Percentiles rank a stretch among this genome's conserved stretches.
phyloP scores from a whole-genome alignment of 2,888 invertebrate genomes.

The Rhorus exstirpatorius region DNA sequence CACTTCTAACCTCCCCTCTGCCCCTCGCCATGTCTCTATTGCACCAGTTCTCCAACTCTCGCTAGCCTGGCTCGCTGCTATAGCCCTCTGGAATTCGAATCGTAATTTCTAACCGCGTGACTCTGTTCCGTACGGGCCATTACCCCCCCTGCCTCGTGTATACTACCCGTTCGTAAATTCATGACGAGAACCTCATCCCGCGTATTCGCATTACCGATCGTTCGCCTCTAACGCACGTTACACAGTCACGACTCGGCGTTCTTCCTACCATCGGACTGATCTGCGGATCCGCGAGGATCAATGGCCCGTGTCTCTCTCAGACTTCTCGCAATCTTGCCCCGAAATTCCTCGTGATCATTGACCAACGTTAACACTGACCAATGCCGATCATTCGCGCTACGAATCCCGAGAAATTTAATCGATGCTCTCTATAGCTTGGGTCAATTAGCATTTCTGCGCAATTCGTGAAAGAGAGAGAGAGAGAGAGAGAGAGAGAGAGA shows the following conservation, averaged over 20 bases:
- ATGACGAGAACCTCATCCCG: slow-evolving; percentile 50
- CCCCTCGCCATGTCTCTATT: slow-evolving; percentile 16
- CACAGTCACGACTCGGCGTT: no score
- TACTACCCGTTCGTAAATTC: slow-evolving; percentile 62
- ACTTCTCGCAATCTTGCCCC: slow-evolving; percentile 55
- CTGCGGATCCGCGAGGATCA: no score
- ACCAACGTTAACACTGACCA: slow-evolving; percentile 35
- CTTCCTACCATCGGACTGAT: no score
- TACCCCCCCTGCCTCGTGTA: slow-evolving; percentile 65
- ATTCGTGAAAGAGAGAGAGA: no score
- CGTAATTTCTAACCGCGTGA: slow-evolving; percentile 84
- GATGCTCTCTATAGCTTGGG: no score
- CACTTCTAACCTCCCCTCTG: background rate
- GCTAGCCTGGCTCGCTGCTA: slow-evolving; percentile 53
- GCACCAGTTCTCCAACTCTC: background rate
- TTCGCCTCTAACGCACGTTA: no score
- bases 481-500: no score
- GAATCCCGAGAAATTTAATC: no score
- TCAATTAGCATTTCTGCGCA: no score
- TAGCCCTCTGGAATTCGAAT: slow-evolving; percentile 82
- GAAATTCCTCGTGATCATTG: slow-evolving; percentile 43
- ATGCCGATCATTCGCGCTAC: slow-evolving; percentile 26
- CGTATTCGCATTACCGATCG: slow-evolving; percentile 70
- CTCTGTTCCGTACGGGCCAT: slow-evolving; percentile 79
- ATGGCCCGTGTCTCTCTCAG: no score